Evolutionary conservation across 2,113 vertebrate species (phyloP), one percentile per base, ranked within the genome.

Genomic region (Microtus montanus): DNA sequence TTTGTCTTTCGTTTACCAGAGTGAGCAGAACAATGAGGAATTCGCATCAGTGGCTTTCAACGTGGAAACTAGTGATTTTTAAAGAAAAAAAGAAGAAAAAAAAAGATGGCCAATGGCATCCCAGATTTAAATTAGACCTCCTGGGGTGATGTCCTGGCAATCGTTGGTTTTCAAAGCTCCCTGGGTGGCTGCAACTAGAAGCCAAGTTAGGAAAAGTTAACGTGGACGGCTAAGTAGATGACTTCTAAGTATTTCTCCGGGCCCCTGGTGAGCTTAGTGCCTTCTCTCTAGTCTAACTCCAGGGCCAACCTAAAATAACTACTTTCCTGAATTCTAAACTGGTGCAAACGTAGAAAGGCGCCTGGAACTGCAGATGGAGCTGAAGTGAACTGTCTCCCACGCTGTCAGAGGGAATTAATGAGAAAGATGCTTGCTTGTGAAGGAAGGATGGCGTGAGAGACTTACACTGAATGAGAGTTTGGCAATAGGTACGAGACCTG

Each of bases 21-120:
- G 52, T 66, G 20, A 11, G 5, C 54, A 66, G n/a, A 87, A 4
- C 70, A 71, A 77, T 75, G 66, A 85, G 49, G 84, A 44, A 6
- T 95, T 66, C 33, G 7, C 47, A 4, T 78, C 54, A 13, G 63
- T 79, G 13, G 47, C 92, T 95, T 95, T 63, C 68, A 92, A 80
- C 22, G 49, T 66, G 33, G 22, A 14, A 82, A 30, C 33, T 30
- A 12, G 14, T 41, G 3, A 70, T 85, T 85, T 54, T 83, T 61
- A 63, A 63, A 86, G 54, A 89, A 44, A 49, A 47, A 2, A 41
- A 41, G 41, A 10, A 17, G 6, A 26, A 58, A 20, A 6, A 6
- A 75, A 26, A 41, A 19, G 3, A 30, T 87, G 47, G 10, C 24
- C 33, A 84, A 70, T 35, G 19, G 2, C n/a, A 71, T 17, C 64